These are phyloP conservation scores for Octopus bimaculoides DNA, from an alignment of 1,140 invertebrate species.

Conservation along the genomic window DNA sequence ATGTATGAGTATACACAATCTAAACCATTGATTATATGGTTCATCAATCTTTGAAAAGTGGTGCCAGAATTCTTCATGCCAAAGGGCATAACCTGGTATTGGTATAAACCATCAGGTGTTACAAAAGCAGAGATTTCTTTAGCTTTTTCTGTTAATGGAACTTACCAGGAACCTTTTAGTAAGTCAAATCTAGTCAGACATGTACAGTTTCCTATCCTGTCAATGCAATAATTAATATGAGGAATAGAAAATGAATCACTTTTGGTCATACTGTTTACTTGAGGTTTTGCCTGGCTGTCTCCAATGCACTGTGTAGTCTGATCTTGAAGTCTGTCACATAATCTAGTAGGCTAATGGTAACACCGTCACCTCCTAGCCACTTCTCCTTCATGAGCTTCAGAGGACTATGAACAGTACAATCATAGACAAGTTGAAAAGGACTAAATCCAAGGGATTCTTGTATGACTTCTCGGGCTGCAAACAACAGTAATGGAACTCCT, in stretches of 20 bases:
- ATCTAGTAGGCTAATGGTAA: not conserved
- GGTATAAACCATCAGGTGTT: too few relatives aligned
- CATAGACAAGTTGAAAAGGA: not conserved
- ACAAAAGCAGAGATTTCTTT: too few relatives aligned
- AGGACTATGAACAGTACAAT: not conserved
- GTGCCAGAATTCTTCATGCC: too few relatives aligned
- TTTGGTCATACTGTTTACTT: conserved; percentile 28
- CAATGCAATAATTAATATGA: not conserved
- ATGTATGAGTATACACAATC: too few relatives aligned
- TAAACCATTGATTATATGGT: too few relatives aligned
- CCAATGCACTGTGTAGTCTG: not conserved
- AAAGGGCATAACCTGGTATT: too few relatives aligned
- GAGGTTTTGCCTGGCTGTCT: not conserved
- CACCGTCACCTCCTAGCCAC: not conserved
- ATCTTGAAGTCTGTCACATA: not conserved
- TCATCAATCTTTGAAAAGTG: too few relatives aligned
- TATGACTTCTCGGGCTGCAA: not conserved
- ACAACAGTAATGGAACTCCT: not conserved
- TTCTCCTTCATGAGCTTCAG: not conserved
- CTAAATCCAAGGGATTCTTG: not conserved
- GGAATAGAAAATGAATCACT: conserved; percentile 23
- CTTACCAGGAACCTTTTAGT: too few relatives aligned
- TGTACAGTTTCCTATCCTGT: not conserved
- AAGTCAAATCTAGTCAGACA: too few relatives aligned
- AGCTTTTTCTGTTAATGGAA: too few relatives aligned